phyloP scores from a whole-genome alignment of 2,113 vertebrate genomes.

The Felis catus region F.catus_Fca126_mat1.0 CM031414.1:71833501-71834000 shows the following conservation, averaged over 20 bases:
- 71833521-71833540: no score
- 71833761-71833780: neutral
- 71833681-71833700: neutral
- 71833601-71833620: no score
- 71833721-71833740: neutral
- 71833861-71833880: neutral
- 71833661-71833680: neutral
- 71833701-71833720: neutral
- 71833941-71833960: neutral
- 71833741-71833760: no score
- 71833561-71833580: no score
- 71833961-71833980: neutral
- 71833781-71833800: neutral
- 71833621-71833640: no score
- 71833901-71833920: neutral
- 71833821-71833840: neutral
- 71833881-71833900: neutral
- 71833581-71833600: no score
- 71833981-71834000: neutral
- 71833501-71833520: no score
- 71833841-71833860: neutral
- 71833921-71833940: neutral
- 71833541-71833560: no score
- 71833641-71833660: no score
- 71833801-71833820: neutral